A percentile compares a stretch with the other conserved stretches of the same genome.
Evolutionary conservation across 2,113 vertebrate genomes (phyloP).

Genomic region (Callocephalon fimbriatum): DNA sequence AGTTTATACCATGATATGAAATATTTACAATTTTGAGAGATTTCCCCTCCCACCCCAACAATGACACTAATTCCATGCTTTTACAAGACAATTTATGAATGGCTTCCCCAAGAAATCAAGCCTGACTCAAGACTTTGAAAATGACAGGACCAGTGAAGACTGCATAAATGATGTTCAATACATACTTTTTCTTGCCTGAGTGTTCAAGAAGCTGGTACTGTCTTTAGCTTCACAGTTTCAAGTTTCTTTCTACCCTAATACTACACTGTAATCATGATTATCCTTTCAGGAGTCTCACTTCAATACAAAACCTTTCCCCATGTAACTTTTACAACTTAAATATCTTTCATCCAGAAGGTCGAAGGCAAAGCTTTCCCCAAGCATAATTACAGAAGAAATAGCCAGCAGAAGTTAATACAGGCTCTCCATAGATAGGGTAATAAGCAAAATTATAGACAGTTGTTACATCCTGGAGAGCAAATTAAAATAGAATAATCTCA

Average conservation of each 20-base stretch:
- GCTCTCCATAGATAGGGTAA: background rate
- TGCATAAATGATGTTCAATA: background rate
- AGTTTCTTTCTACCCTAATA: background rate
- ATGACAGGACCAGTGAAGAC: background rate
- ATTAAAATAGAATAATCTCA: background rate
- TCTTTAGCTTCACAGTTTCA: background rate
- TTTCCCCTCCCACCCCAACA: background rate
- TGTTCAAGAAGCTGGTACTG: background rate
- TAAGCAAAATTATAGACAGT: background rate
- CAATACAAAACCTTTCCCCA: background rate
- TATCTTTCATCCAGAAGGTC: conserved; percentile 62
- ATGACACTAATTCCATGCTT: background rate
- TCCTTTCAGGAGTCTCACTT: background rate
- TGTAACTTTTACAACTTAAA: background rate
- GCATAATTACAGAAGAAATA: background rate
- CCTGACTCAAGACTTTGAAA: background rate
- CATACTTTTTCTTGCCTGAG: background rate
- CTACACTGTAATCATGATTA: background rate
- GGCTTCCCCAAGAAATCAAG: background rate
- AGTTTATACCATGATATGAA: background rate
- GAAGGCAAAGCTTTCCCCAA: conserved; percentile 13
- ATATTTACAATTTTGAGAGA: background rate
- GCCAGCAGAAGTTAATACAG: background rate
- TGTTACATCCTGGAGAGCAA: background rate
- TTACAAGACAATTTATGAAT: background rate